phyloP scores from a whole-genome alignment of 2,113 vertebrate genomes.

The Rafetus swinhoei region DNA sequence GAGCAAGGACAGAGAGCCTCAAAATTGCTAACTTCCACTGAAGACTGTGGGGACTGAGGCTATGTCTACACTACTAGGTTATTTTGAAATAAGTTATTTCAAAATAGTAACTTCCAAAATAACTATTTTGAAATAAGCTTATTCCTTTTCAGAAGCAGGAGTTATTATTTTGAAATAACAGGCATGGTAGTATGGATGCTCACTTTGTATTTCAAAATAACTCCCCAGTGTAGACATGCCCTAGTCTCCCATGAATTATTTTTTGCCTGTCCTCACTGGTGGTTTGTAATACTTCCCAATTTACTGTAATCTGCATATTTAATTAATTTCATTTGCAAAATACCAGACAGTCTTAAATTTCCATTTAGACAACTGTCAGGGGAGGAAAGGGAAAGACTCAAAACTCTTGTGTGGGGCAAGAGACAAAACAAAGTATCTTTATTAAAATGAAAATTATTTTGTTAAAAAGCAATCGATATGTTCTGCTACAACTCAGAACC shows the following conservation, averaged over 20 bases:
- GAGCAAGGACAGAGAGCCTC: neutral
- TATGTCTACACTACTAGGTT: too few relatives aligned
- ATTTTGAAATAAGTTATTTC: too few relatives aligned
- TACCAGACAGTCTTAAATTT: neutral
- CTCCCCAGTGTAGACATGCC: too few relatives aligned
- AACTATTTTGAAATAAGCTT: too few relatives aligned
- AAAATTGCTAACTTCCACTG: neutral
- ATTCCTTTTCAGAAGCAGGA: too few relatives aligned
- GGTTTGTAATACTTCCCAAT: constrained; percentile 6
- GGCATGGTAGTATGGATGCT: too few relatives aligned
- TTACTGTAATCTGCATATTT: constrained; percentile 20
- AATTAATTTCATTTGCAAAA: constrained; percentile 47
- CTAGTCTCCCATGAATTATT: constrained; percentile 31
- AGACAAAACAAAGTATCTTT: constrained; percentile 8
- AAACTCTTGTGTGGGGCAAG: neutral
- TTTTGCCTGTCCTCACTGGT: constrained; percentile 13
- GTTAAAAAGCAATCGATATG: neutral
- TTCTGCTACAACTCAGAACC: constrained; percentile 1
- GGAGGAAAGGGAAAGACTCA: neutral
- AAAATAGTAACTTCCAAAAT: too few relatives aligned
- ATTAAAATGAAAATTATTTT: neutral
- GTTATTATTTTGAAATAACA: too few relatives aligned
- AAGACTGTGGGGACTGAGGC: neutral
- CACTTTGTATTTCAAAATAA: too few relatives aligned
- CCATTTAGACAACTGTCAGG: neutral